Percentiles rank a stretch among this genome's conserved stretches.
Conservation (phyloP, 1,140 invertebrate species). For the Plodia interpunctella region DNA sequence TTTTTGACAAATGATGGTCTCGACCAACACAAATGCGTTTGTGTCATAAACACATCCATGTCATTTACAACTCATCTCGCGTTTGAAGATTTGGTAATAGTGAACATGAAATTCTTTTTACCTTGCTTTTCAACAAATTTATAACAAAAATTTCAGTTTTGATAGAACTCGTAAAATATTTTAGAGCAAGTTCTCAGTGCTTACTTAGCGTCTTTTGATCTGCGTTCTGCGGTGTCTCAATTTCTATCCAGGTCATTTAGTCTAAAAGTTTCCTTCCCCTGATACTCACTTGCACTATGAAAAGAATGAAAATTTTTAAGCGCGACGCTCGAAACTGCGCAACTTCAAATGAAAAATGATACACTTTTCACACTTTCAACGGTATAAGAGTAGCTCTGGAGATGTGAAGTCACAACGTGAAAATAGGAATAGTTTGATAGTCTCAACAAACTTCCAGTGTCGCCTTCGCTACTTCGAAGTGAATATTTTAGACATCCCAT, state of each 20-base stretch:
- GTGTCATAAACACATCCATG: not conserved
- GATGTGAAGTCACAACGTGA: slow-evolving; percentile 32
- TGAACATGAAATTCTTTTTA: not conserved
- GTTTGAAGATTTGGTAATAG: not conserved
- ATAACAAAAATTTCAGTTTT: not conserved
- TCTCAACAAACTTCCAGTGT: slow-evolving; percentile 35
- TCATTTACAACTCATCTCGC: too few species aligned
- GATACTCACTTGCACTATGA: slow-evolving; percentile 17
- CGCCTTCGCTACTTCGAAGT: slow-evolving; percentile 23
- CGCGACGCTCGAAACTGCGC: slow-evolving; percentile 28
- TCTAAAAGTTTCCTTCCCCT: slow-evolving; percentile 50
- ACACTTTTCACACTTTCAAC: slow-evolving; percentile 38
- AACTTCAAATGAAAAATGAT: slow-evolving; percentile 38
- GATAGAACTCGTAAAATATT: slow-evolving; percentile 13
- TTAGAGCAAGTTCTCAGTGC: slow-evolving; percentile 18
- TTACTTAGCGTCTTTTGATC: slow-evolving; percentile 20
- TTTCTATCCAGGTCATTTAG: slow-evolving; percentile 52
- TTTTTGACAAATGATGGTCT: slow-evolving; percentile 27
- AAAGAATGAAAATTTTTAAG: slow-evolving; percentile 28
- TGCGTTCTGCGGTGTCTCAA: slow-evolving; percentile 30
- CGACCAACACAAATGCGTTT: slow-evolving; percentile 18
- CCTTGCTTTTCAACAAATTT: not conserved
- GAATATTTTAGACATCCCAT: slow-evolving; percentile 31
- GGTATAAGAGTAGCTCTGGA: slow-evolving; percentile 25
- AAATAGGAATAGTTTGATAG: slow-evolving; percentile 37